These are phyloP conservation scores for Orientallactaga bullata DNA, from an alignment of 2,113 vertebrate genomes.

Conservation along the genomic window DNA sequence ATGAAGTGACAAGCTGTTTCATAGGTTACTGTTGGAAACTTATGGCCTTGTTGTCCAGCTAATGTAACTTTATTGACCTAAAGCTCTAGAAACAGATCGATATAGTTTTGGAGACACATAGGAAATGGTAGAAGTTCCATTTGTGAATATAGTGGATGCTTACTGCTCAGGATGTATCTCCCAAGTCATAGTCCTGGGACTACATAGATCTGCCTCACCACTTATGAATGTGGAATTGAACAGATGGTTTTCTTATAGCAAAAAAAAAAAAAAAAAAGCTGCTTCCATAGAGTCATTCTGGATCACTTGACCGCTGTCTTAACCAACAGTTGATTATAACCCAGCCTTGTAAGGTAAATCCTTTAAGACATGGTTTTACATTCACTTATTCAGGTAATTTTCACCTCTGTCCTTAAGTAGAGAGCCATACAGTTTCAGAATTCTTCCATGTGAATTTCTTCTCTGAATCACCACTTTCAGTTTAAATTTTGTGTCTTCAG, in stretches of 20 bases:
- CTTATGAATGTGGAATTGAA: not conserved
- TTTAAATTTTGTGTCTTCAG: not conserved
- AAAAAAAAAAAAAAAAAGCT: not conserved
- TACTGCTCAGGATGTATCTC: not conserved
- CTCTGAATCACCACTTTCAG: not conserved
- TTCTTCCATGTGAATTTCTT: not conserved
- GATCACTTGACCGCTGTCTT: not conserved
- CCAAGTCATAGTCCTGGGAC: not conserved
- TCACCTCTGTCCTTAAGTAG: not conserved
- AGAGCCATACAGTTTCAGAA: not conserved
- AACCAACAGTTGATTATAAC: not conserved
- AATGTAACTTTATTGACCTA: slow-evolving; percentile 47
- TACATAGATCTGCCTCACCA: not conserved
- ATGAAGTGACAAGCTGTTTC: slow-evolving; percentile 32
- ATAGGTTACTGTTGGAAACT: not conserved
- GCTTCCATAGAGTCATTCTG: not conserved
- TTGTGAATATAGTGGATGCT: not conserved
- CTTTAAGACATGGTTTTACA: not conserved
- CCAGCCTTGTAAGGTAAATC: not conserved
- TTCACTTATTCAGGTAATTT: not conserved
- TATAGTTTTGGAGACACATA: not conserved
- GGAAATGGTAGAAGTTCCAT: not conserved
- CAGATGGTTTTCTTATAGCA: not conserved
- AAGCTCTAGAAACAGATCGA: slow-evolving; percentile 50
- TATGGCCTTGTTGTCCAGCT: slow-evolving; percentile 30